Evolutionary conservation across 2,113 vertebrate genomes (phyloP).

Genomic region (Corydoras maculifer): DNA sequence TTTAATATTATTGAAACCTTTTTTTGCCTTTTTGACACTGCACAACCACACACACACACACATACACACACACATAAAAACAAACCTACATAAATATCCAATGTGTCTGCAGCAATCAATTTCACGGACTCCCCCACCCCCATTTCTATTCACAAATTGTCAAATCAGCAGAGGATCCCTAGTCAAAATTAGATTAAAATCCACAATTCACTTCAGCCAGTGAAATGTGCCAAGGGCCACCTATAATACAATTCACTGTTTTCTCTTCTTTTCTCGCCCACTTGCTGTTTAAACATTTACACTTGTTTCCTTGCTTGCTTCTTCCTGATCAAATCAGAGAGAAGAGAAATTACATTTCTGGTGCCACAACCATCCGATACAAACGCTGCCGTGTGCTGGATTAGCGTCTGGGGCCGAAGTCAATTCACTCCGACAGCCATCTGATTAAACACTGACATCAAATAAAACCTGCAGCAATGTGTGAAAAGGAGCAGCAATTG

Average conservation of each 20-base stretch:
- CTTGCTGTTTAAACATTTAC: conserved; percentile 91
- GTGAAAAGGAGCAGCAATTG: conserved; percentile 49
- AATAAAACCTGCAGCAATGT: conserved; percentile 49
- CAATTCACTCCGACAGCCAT: conserved; percentile 70
- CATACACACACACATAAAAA: conserved; percentile 34
- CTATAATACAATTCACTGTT: conserved; percentile 84
- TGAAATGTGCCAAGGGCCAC: conserved; percentile 68
- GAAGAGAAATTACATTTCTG: conserved; percentile 93
- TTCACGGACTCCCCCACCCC: conserved; percentile 57
- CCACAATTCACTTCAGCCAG: conserved; percentile 72
- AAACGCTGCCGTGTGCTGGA: conserved; percentile 82
- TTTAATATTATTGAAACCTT: too few species aligned
- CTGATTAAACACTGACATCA: conserved; percentile 60
- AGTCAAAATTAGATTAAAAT: conserved; percentile 86
- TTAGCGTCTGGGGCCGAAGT: conserved; percentile 74
- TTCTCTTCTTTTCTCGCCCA: conserved; percentile 46
- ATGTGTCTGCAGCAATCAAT: conserved; percentile 57
- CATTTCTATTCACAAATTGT: conserved; percentile 54
- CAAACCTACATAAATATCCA: conserved; percentile 53
- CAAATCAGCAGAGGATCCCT: conserved; percentile 66
- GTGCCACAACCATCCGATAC: conserved; percentile 77
- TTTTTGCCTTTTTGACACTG: too few species aligned
- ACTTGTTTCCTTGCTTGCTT: conserved; percentile 76
- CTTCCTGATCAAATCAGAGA: conserved; percentile 89
- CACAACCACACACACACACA: not conserved